phyloP scores from a whole-genome alignment of 2,797 vertebrate genomes.

The Falco concolor region DNA sequence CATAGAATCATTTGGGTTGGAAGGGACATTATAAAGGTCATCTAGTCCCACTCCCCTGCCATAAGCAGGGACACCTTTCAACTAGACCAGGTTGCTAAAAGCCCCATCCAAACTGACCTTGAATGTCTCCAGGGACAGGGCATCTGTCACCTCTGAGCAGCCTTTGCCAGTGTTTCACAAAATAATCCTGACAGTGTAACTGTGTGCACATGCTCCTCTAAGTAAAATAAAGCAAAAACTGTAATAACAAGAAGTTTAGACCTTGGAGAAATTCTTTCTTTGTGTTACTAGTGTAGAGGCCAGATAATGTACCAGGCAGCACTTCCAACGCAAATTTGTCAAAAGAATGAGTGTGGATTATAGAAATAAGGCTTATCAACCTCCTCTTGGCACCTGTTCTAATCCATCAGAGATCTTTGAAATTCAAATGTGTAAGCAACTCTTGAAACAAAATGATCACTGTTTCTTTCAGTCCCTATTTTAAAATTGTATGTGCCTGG shows the following conservation, averaged over 20 bases:
- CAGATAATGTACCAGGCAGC: not conserved
- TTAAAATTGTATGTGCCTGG: not conserved
- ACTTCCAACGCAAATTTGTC: not conserved
- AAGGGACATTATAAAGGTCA: not conserved
- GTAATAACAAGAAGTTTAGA: not conserved
- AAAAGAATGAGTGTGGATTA: not conserved
- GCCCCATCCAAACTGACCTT: not conserved
- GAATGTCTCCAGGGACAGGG: not conserved
- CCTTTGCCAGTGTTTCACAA: too few relatives aligned
- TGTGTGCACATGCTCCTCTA: not conserved
- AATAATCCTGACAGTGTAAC: rapidly evolving
- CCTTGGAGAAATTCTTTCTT: not conserved
- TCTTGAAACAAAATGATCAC: not conserved
- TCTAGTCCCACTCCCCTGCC: rapidly evolving
- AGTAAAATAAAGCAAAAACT: not conserved
- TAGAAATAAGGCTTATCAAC: not conserved
- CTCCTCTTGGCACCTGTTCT: not conserved
- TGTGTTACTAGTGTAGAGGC: not conserved
- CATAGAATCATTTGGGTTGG: not conserved
- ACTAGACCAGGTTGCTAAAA: not conserved
- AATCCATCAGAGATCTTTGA: not conserved
- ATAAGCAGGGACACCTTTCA: not conserved
- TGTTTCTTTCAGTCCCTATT: not conserved
- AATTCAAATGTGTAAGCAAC: not conserved
- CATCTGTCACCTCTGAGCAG: not conserved